Conservation (phyloP, 2,797 vertebrate genomes). For the Gobionotothen gibberifrons region DNA sequence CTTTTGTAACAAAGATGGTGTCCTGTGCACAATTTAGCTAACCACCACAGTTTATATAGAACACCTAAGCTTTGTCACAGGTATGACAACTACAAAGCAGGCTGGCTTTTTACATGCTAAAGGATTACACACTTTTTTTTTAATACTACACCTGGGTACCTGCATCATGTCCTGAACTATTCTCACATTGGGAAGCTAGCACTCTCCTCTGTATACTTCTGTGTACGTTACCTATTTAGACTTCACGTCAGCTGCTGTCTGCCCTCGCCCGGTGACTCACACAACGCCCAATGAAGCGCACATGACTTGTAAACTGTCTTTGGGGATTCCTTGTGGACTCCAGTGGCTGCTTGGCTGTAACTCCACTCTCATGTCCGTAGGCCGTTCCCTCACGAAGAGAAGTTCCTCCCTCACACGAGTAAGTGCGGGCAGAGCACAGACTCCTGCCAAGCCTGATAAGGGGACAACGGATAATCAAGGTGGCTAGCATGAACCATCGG, state of each 20-base stretch:
- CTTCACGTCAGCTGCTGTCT: constrained; percentile 52
- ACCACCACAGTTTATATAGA: background rate
- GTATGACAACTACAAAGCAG: constrained; percentile 6
- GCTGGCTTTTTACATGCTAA: constrained; percentile 18
- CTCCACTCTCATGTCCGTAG: constrained; percentile 78
- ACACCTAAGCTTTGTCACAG: background rate
- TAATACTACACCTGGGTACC: background rate
- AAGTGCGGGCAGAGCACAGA: constrained; percentile 84
- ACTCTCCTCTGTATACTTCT: constrained; percentile 24
- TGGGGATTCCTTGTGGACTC: constrained; percentile 58
- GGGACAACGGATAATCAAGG: constrained; percentile 87
- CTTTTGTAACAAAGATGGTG: constrained; percentile 18
- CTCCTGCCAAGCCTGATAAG: constrained; percentile 85
- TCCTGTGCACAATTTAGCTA: constrained; percentile 6
- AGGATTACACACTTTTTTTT: constrained; percentile 2
- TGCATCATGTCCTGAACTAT: background rate
- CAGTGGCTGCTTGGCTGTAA: constrained; percentile 69
- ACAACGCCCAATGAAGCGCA: constrained; percentile 62
- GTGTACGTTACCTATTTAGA: constrained; percentile 23
- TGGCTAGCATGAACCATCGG: constrained; percentile 82
- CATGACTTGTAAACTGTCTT: constrained; percentile 55
- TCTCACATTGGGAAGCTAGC: constrained; percentile 24
- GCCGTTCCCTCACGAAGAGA: constrained; percentile 86
- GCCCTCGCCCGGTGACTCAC: constrained; percentile 53
- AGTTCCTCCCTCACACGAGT: constrained; percentile 91